phyloP scores from a whole-genome alignment of 2,888 invertebrate species.

The Tuta absoluta region DNA sequence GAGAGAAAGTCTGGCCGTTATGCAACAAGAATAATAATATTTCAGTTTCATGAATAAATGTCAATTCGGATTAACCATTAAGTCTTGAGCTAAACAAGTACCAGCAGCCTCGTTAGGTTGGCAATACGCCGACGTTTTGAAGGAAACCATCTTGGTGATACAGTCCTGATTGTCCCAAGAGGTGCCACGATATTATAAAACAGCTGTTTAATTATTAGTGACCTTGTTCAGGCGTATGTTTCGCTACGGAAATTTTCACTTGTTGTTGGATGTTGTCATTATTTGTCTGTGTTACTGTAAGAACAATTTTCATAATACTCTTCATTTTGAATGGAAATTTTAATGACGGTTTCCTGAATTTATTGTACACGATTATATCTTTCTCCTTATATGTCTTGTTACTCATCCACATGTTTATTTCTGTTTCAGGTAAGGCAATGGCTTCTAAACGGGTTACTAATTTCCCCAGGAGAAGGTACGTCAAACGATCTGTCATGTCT shows the following conservation, averaged over 20 bases:
- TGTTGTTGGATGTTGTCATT: conserved; percentile 9
- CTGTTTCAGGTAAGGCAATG: conserved; percentile 79
- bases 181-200: conserved; percentile 15
- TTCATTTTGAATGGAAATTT: background rate
- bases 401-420: conserved; percentile 44
- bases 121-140: conserved; percentile 25
- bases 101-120: conserved; percentile 16
- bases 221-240: conserved; percentile 33
- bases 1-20: background rate
- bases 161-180: conserved; percentile 32
- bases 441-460: conserved; percentile 73
- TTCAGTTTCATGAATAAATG: background rate
- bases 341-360: background rate
- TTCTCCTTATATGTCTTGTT: background rate
- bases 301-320: background rate
- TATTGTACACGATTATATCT: background rate
- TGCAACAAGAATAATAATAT: background rate
- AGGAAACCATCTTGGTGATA: conserved; percentile 33
- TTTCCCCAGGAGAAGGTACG: conserved; percentile 66
- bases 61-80: conserved; percentile 4
- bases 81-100: background rate
- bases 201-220: conserved; percentile 29
- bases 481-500: conserved; percentile 57
- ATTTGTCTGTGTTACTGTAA: background rate
- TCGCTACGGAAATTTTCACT: conserved; percentile 33